Evolutionary conservation across 2,888 invertebrate genomes (phyloP).

Genomic region (Watsonalla binaria): DNA sequence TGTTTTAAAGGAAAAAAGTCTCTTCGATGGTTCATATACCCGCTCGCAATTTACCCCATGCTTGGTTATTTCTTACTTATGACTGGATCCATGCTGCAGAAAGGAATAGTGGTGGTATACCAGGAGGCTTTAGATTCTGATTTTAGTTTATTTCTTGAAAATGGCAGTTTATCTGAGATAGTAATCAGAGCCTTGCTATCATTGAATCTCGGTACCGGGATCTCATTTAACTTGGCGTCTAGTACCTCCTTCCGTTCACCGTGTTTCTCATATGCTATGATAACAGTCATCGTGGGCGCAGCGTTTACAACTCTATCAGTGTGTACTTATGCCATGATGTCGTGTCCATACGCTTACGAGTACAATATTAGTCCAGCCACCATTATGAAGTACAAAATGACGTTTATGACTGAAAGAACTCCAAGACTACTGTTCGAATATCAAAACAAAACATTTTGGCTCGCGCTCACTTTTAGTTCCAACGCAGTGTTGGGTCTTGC

Average conservation of each 20-base stretch:
- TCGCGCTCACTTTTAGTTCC: slow-evolving; percentile 39
- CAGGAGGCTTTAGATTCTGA: slow-evolving; percentile 45
- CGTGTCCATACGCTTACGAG: slow-evolving; percentile 51
- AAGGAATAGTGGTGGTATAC: slow-evolving; percentile 50
- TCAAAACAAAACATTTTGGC: slow-evolving; percentile 34
- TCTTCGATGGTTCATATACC: slow-evolving; percentile 32
- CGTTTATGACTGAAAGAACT: slow-evolving; percentile 48
- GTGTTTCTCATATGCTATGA: slow-evolving; percentile 51
- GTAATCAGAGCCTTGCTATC: slow-evolving; percentile 38
- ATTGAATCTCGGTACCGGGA: slow-evolving; percentile 50
- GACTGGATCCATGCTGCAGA: slow-evolving; percentile 60
- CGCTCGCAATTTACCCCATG: slow-evolving; percentile 37
- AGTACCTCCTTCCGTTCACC: slow-evolving; percentile 50
- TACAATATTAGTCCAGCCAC: slow-evolving; percentile 25
- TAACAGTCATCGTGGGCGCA: slow-evolving; percentile 33
- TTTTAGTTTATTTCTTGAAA: slow-evolving; percentile 33
- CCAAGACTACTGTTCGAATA: slow-evolving; percentile 50
- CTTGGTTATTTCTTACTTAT: slow-evolving; percentile 37
- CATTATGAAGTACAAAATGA: slow-evolving; percentile 28
- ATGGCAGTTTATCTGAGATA: slow-evolving; percentile 26
- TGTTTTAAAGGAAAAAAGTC: slow-evolving; percentile 45
- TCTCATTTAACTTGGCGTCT: slow-evolving; percentile 45
- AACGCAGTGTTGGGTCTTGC: slow-evolving; percentile 35
- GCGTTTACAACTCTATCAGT: slow-evolving; percentile 33
- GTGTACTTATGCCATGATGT: slow-evolving; percentile 44